phyloP scores from a whole-genome alignment of 2,888 invertebrate genomes.

The Pseudanteris insignis region DNA sequence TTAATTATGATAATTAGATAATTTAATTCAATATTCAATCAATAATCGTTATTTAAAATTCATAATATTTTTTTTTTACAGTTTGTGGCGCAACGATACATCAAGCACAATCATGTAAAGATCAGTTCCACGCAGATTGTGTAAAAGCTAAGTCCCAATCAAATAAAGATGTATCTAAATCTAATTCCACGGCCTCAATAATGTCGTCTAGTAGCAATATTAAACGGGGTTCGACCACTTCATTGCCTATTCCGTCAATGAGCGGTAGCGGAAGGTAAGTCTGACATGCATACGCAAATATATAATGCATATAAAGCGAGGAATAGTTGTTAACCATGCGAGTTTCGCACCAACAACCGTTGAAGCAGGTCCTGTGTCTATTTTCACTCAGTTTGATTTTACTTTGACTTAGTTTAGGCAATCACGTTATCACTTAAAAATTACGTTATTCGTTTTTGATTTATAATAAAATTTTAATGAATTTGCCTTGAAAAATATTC shows the following conservation, averaged over 20 bases:
- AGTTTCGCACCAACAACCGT: slow-evolving; percentile 7
- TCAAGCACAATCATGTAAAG: slow-evolving; percentile 83
- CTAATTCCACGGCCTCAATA: slow-evolving; percentile 58
- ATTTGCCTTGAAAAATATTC: no score
- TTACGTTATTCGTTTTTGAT: no score
- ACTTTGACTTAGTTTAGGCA: slow-evolving; percentile 5
- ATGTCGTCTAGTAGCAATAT: slow-evolving; percentile 54
- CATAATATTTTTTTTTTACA: no score
- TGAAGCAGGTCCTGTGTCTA: slow-evolving; percentile 2
- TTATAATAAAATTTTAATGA: no score
- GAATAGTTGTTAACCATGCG: slow-evolving; percentile 50
- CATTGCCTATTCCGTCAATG: slow-evolving; percentile 57
- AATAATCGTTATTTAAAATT: no score
- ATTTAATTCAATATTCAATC: no score
- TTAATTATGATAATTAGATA: no score
- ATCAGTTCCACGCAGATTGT: slow-evolving; percentile 82
- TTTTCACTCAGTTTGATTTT: slow-evolving; percentile 8
- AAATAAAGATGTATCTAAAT: slow-evolving; percentile 62
- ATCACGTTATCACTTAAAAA: neutral
- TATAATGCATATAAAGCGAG: slow-evolving; percentile 34
- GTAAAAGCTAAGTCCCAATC: slow-evolving; percentile 72
- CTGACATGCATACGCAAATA: slow-evolving; percentile 23
- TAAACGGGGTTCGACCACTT: slow-evolving; percentile 62
- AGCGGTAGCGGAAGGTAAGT: slow-evolving; percentile 62
- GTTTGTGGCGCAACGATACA: slow-evolving; percentile 89